phyloP scores from a whole-genome alignment of 2,888 invertebrate species.

The Drosophila histrio region DNA sequence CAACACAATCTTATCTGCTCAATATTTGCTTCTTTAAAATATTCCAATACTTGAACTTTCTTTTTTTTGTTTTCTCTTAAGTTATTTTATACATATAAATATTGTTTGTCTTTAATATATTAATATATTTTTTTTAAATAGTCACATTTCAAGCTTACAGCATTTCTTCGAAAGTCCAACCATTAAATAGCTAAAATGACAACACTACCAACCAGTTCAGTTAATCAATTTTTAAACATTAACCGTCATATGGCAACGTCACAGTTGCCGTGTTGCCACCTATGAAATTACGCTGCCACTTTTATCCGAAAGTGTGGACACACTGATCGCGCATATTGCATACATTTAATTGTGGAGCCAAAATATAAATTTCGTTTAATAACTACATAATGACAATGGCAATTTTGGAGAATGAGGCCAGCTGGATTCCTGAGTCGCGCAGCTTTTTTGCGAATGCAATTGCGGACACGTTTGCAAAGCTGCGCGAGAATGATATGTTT shows the following conservation, averaged over 20 bases:
- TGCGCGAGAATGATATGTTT: background rate
- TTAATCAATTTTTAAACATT: background rate
- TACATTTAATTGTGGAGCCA: background rate
- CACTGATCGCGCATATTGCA: background rate
- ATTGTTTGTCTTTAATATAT: no score
- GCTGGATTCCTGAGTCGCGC: constrained; percentile 23
- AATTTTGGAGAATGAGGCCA: background rate
- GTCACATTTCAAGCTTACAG: no score
- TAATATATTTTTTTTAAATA: no score
- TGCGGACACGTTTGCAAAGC: background rate
- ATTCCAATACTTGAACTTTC: no score
- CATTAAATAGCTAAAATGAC: no score
- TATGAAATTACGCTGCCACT: background rate
- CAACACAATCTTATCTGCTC: no score
- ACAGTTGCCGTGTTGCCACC: background rate
- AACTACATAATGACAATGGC: background rate
- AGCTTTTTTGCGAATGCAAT: constrained; percentile 14
- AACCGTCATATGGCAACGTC: background rate
- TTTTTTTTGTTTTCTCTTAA: no score
- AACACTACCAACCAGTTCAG: no score
- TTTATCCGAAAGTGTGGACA: background rate
- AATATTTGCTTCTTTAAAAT: no score
- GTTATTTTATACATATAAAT: no score
- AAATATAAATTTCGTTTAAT: background rate
- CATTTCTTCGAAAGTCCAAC: no score